These are phyloP conservation scores for Leptinotarsa juncta DNA, from an alignment of 2,888 invertebrate species.

Conservation along the genomic window DNA sequence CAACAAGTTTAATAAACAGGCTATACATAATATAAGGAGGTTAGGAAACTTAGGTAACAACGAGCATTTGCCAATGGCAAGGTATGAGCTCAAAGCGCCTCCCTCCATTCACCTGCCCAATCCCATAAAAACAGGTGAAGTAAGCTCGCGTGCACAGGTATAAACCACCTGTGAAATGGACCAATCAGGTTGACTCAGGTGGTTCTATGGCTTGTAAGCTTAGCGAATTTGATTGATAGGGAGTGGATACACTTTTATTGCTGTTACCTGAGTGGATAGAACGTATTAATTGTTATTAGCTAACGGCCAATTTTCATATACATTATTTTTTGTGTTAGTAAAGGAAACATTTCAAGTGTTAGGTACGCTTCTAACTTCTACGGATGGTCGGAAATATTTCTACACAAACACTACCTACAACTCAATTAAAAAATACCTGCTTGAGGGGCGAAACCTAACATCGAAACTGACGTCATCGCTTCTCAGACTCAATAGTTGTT, in stretches of 20 bases:
- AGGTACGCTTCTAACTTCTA: not conserved
- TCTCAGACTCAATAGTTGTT: slow-evolving; percentile 35
- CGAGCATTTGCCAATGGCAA: slow-evolving; percentile 46
- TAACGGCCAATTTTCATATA: not conserved
- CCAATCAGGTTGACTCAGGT: slow-evolving; percentile 22
- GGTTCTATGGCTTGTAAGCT: not conserved
- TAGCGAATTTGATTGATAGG: not conserved
- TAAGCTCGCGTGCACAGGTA: slow-evolving; percentile 43
- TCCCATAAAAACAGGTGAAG: slow-evolving; percentile 43
- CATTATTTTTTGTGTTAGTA: not conserved
- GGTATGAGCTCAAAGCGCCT: slow-evolving; percentile 40
- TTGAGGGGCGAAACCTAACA: slow-evolving; percentile 39
- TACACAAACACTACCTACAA: slow-evolving; percentile 24
- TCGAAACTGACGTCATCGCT: slow-evolving; percentile 44
- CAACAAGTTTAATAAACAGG: not conserved
- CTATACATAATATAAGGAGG: slow-evolving; percentile 1
- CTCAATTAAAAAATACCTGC: slow-evolving; percentile 44
- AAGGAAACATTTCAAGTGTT: not conserved
- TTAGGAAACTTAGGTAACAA: slow-evolving; percentile 22
- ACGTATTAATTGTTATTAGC: not conserved
- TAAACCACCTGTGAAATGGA: slow-evolving; percentile 44
- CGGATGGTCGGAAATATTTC: not conserved
- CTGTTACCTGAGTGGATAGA: not conserved
- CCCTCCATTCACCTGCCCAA: slow-evolving; percentile 49
- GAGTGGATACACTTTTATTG: not conserved